Evolutionary conservation across 1,140 invertebrate species (phyloP).

Genomic region (Pseudomyrmex gracilis): DNA sequence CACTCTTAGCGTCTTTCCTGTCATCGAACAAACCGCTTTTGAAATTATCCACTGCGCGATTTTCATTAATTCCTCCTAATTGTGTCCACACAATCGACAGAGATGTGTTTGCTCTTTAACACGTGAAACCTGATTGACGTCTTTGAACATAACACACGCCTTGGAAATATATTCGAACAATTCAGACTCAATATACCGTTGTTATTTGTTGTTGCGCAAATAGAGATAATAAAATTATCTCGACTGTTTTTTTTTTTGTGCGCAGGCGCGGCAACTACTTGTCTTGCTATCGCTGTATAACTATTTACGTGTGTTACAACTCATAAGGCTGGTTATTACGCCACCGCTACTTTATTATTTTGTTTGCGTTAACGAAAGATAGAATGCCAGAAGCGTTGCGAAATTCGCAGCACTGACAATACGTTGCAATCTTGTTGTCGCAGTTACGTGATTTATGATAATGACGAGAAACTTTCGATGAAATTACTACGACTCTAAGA

Average conservation of each 20-base stretch:
- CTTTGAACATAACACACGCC: too few species aligned
- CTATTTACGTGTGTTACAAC: constrained; percentile 4
- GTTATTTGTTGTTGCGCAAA: constrained; percentile 13
- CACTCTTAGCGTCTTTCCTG: constrained; percentile 58
- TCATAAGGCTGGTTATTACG: constrained; percentile 14
- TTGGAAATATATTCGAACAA: too few species aligned
- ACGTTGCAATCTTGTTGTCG: constrained; percentile 52
- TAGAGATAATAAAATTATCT: not conserved
- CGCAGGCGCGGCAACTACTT: too few species aligned
- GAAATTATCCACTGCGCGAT: not conserved
- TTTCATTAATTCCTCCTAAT: not conserved
- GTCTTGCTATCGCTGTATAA: not conserved
- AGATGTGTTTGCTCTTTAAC: not conserved
- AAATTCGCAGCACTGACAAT: constrained; percentile 26
- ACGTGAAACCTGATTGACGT: too few species aligned
- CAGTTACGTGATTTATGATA: constrained; percentile 51
- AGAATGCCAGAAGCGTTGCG: constrained; percentile 29
- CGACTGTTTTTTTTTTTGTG: not conserved
- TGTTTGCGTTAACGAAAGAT: constrained; percentile 18
- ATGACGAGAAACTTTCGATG: constrained; percentile 38
- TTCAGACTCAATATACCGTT: too few species aligned
- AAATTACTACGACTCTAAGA: constrained; percentile 38
- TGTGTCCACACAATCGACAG: not conserved
- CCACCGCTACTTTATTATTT: constrained; percentile 43
- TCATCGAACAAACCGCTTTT: not conserved